These are phyloP conservation scores for Eupithecia centaureata DNA, from an alignment of 2,888 invertebrate genomes.

Conservation along the genomic window DNA sequence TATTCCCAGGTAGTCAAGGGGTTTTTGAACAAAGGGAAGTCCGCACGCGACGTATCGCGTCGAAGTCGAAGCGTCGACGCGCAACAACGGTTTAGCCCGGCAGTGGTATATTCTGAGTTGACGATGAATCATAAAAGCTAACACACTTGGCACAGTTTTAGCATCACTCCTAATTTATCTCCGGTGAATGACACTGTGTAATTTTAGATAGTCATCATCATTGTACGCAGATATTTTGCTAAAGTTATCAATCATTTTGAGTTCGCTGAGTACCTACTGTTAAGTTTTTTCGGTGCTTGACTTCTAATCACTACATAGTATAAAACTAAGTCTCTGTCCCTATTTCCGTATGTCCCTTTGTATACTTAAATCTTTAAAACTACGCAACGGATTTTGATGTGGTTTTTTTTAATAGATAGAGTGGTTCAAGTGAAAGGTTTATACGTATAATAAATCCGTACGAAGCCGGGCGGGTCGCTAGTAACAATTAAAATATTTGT, in stretches of 20 bases:
- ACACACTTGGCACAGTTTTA: conserved; percentile 48
- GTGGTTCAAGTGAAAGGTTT: too few species aligned
- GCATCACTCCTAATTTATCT: conserved; percentile 39
- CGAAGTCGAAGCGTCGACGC: background rate
- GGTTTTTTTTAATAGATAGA: too few species aligned
- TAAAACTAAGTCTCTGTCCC: too few species aligned
- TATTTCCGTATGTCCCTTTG: too few species aligned
- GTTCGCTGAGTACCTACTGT: background rate
- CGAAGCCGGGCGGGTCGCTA: too few species aligned
- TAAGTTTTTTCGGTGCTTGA: background rate
- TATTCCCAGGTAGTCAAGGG: conserved; percentile 29
- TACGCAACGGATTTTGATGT: too few species aligned
- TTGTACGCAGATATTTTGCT: background rate
- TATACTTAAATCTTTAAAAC: too few species aligned
- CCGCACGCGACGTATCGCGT: background rate
- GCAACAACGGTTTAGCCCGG: background rate
- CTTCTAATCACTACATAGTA: background rate
- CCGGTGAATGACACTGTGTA: conserved; percentile 46
- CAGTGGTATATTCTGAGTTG: conserved; percentile 6
- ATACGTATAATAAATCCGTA: too few species aligned
- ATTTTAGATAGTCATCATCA: conserved; percentile 26
- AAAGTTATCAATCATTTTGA: background rate
- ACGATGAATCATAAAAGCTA: conserved; percentile 42
- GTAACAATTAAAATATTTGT: too few species aligned
- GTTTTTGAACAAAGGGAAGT: too few species aligned